Conservation (phyloP, 2,888 invertebrate genomes). For the Seladonia tumulorum region DNA sequence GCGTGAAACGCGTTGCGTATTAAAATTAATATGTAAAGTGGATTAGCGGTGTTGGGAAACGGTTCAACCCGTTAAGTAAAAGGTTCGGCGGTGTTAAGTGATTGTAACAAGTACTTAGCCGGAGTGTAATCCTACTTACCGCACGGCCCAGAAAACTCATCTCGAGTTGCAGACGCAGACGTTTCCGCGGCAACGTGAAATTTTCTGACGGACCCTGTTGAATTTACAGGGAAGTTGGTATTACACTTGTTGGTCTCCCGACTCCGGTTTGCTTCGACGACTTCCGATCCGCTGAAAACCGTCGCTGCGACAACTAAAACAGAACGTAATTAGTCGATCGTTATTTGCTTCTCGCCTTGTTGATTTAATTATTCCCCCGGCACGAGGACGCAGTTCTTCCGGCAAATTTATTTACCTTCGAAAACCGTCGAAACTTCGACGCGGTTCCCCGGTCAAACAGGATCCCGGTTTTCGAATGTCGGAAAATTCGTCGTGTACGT, state of each 20-base stretch:
- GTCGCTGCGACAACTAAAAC: background rate
- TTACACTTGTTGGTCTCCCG: conserved; percentile 20
- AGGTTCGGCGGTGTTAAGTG: conserved; percentile 43
- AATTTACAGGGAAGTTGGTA: conserved; percentile 38
- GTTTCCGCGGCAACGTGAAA: conserved; percentile 37
- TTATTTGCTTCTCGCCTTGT: background rate
- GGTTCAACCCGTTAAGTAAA: conserved; percentile 36
- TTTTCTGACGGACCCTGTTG: conserved; percentile 34
- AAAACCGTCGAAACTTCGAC: background rate
- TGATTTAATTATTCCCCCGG: background rate
- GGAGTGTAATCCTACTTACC: conserved; percentile 50
- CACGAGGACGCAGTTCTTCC: background rate
- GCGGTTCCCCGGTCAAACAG: background rate
- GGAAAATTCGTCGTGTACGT: background rate
- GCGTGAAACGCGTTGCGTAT: conserved; percentile 10
- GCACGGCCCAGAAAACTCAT: conserved; percentile 45
- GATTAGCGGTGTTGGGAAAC: background rate
- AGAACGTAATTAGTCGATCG: conserved; percentile 4
- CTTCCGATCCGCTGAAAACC: background rate
- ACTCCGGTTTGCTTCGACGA: conserved; percentile 21
- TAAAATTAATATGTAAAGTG: conserved; percentile 34
- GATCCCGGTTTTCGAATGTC: background rate
- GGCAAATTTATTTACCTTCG: background rate
- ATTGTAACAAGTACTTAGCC: conserved; percentile 56
- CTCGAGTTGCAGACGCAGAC: conserved; percentile 35